Evolutionary conservation across 2,113 vertebrate genomes (phyloP).

Genomic region (Rhynchopsitta pachyrhyncha): DNA sequence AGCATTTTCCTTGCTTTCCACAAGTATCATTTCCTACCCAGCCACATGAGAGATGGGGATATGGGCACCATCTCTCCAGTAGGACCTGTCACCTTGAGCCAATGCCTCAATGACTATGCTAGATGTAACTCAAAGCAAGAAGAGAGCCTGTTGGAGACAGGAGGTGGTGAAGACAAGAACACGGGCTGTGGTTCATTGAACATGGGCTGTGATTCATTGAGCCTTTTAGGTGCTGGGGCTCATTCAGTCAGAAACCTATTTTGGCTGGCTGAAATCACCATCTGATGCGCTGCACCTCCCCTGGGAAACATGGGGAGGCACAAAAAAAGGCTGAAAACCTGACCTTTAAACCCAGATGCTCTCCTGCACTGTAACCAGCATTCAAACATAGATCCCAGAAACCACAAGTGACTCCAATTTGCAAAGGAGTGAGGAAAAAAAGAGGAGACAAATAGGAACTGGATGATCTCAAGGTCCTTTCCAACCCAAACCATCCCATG

Average conservation of each 20-base stretch:
- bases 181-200: no score
- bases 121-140: neutral
- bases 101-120: neutral
- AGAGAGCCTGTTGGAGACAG: neutral
- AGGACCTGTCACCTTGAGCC: neutral
- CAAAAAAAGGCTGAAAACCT: neutral
- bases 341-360: neutral
- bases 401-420: neutral
- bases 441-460: neutral
- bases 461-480: neutral
- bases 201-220: neutral
- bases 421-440: neutral
- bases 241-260: neutral
- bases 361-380: neutral
- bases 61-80: neutral
- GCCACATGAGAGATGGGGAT: neutral
- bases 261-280: neutral
- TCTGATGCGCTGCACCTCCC: neutral
- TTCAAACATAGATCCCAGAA: neutral
- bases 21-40: neutral
- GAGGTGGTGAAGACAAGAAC: neutral
- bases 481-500: neutral
- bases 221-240: neutral
- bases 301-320: neutral
- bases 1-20: neutral